A percentile compares a stretch with the other conserved stretches of the same genome.
These are phyloP conservation scores for Eristalis intricaria DNA, from an alignment of 2,888 invertebrate species.

Conservation along the genomic window DNA sequence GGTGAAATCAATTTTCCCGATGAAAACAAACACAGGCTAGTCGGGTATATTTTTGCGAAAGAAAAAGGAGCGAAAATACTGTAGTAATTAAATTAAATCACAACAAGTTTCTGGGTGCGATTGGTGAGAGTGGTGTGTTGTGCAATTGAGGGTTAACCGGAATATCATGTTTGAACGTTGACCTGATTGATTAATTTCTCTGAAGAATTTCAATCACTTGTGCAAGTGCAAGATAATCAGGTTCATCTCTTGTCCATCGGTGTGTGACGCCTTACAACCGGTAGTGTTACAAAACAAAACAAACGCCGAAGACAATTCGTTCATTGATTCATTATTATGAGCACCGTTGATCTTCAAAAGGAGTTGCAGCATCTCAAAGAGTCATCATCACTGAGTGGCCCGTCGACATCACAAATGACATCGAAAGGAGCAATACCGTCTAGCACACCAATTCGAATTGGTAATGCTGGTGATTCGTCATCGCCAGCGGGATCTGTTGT, in stretches of 20 bases:
- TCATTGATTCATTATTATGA: constrained; percentile 44
- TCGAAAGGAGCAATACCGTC: constrained; percentile 66
- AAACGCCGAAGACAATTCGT: not conserved
- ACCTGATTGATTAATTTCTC: constrained; percentile 52
- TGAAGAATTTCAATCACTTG: too few relatives aligned
- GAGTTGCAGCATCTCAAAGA: constrained; percentile 36
- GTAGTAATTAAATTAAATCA: constrained; percentile 10
- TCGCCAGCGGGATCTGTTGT: constrained; percentile 64
- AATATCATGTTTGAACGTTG: constrained; percentile 50
- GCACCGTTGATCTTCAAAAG: constrained; percentile 23
- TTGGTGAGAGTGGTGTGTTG: constrained; percentile 1
- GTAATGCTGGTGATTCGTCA: constrained; percentile 74
- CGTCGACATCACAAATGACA: not conserved
- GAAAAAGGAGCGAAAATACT: not conserved
- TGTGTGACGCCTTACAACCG: too few relatives aligned
- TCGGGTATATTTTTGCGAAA: not conserved
- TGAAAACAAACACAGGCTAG: not conserved
- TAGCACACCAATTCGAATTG: constrained; percentile 79
- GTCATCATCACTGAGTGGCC: not conserved
- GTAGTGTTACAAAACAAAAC: not conserved
- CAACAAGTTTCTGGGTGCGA: not conserved
- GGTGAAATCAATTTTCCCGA: constrained; percentile 3
- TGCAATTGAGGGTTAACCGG: constrained; percentile 43
- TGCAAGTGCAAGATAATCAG: not conserved
- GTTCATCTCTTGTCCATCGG: not conserved